These are phyloP conservation scores for Leptopilina drosophilae DNA, from an alignment of 2,888 invertebrate species.

Conservation along the genomic window DNA sequence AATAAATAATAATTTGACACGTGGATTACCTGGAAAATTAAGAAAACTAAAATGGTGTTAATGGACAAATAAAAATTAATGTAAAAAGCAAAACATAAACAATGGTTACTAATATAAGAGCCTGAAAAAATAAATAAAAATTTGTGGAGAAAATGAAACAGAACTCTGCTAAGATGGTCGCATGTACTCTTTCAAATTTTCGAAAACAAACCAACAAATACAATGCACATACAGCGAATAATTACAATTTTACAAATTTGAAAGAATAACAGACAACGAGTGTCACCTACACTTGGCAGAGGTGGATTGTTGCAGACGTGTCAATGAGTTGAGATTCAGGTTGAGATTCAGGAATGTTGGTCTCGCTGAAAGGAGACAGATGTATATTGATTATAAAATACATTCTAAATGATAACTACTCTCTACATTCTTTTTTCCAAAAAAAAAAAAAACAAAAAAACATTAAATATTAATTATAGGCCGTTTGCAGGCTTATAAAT, in stretches of 20 bases:
- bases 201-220: not conserved
- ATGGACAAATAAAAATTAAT: slow-evolving; percentile 44
- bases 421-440: slow-evolving; percentile 49
- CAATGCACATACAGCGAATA: slow-evolving; percentile 4
- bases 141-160: slow-evolving; percentile 55
- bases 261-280: slow-evolving; percentile 66
- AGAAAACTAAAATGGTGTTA: slow-evolving; percentile 48
- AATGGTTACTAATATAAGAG: slow-evolving; percentile 40
- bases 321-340: slow-evolving; percentile 93
- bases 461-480: slow-evolving; percentile 40
- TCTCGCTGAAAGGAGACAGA: slow-evolving; percentile 86
- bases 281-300: slow-evolving; percentile 90
- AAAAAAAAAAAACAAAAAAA: no score
- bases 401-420: slow-evolving; percentile 41
- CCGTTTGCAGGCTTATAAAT: slow-evolving; percentile 48
- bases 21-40: slow-evolving; percentile 37
- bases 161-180: slow-evolving; percentile 58
- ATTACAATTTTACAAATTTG: slow-evolving; percentile 55
- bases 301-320: slow-evolving; percentile 89
- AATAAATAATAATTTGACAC: not conserved
- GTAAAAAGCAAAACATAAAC: slow-evolving; percentile 36
- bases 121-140: slow-evolving; percentile 53
- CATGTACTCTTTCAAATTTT: slow-evolving; percentile 60
- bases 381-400: slow-evolving; percentile 59
- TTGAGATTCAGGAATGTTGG: slow-evolving; percentile 99